Conservation (phyloP, 2,797 vertebrate species). For the Furcifer pardalis region DNA sequence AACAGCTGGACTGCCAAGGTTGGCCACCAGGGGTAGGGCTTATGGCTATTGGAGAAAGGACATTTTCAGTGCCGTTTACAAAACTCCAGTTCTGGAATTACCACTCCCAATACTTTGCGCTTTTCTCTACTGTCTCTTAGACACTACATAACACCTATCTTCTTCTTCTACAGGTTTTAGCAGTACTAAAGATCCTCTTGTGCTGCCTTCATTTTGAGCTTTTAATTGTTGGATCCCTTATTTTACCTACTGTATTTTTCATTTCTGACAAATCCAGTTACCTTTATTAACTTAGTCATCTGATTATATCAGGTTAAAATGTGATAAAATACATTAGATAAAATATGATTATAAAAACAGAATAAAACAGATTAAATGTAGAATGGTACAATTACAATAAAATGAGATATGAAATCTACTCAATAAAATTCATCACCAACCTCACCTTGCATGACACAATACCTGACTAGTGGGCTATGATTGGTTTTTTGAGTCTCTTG, state of each 20-base stretch:
- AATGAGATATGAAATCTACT: too few species aligned
- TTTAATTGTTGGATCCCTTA: not conserved
- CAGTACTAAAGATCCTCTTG: not conserved
- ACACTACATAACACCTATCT: not conserved
- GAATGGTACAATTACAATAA: too few species aligned
- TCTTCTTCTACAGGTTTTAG: not conserved
- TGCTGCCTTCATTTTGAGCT: not conserved
- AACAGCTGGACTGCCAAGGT: too few species aligned
- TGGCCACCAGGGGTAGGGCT: too few species aligned
- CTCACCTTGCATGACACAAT: not conserved
- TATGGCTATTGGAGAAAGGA: not conserved
- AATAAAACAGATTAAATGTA: too few species aligned
- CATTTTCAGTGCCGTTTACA: not conserved
- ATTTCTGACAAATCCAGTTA: not conserved
- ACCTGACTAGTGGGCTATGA: not conserved
- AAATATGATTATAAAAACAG: too few species aligned
- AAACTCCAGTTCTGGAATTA: not conserved
- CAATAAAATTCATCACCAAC: too few species aligned
- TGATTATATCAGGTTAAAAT: too few species aligned
- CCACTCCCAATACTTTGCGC: not conserved
- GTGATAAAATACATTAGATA: too few species aligned
- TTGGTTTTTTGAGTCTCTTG: too few species aligned
- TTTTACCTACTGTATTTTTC: not conserved
- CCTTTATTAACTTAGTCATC: too few species aligned
- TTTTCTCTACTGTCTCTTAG: not conserved